Base-by-base conservation (phyloP, 2,797 vertebrate species). In the Myotis myotis region DNA sequence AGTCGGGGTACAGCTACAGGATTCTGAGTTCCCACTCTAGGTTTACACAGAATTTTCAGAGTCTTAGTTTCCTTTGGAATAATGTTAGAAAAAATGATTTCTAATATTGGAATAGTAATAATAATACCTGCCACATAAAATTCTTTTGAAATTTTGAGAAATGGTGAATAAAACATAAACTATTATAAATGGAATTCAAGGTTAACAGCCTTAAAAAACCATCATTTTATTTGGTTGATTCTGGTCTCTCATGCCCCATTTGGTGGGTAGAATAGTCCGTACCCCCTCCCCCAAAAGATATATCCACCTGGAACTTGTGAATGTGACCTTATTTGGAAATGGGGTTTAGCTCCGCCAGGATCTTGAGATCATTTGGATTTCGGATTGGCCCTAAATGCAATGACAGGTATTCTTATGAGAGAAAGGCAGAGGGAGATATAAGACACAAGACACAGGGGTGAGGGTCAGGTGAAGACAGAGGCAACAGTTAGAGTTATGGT, bases 91-190 rank as follows among this genome's bases (percentile, higher is more conserved):
- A 47, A 47, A 47, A 47, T 80, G 28, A 38, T 55, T 95, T 91
- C 30, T 93, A 78, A 72, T 68, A 72, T 4, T 85, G 33, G 7
- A 62, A 55, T 86, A 78, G 53, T 53, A 92, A 62, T 53, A 92
- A 53, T 78, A 64, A 53, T 33, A 76, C 5, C 5, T 41, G 28
- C 30, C 38, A 79, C 30, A 89, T 8, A 80, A 38, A 84, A 15
- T 51, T 66, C 16, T 71, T 93, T 57, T 79, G 66, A 87, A 53
- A 36, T 93, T 94, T 28, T 85, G 36, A 70, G 19, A 93, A 55
- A 8, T 19, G 3, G 19, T 13, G 57, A 79, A 33, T 68, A 79
- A 75, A 92, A 60, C n/a, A 76, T 71, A 49, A 41, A 71, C 53
- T 15, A 33, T n/a, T 93, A 33, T 68, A 75, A 70, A 86, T 28